Percentiles rank a stretch among this genome's conserved stretches.
Evolutionary conservation across 2,888 invertebrate species (phyloP).

Genomic region (Globia sparganii): DNA sequence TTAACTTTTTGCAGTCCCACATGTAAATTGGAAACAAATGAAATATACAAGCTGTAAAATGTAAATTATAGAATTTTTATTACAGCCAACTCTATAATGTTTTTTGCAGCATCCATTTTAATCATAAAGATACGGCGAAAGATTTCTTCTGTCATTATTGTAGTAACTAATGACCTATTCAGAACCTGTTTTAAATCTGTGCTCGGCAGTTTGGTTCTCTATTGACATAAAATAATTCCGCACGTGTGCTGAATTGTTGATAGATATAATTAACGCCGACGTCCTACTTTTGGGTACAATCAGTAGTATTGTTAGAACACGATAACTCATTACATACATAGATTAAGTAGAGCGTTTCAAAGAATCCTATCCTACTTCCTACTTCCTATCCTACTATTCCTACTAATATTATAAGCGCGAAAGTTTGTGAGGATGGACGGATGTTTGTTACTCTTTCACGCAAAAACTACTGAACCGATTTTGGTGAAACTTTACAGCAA

Average conservation of each 20-base stretch:
- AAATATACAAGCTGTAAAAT: slow-evolving; percentile 24
- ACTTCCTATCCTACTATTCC: no score
- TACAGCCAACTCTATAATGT: slow-evolving; percentile 11
- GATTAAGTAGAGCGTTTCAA: slow-evolving; percentile 25
- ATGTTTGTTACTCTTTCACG: no score
- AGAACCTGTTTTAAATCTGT: slow-evolving; percentile 67
- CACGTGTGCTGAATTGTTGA: slow-evolving; percentile 53
- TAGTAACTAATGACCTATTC: slow-evolving; percentile 69
- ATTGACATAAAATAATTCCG: slow-evolving; percentile 66
- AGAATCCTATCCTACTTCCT: no score
- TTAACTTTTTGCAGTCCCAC: slow-evolving; percentile 26
- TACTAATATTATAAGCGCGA: no score
- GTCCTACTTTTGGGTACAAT: slow-evolving; percentile 62
- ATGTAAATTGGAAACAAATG: slow-evolving; percentile 43
- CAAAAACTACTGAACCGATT: no score
- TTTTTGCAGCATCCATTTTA: slow-evolving; percentile 41
- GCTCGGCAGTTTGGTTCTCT: slow-evolving; percentile 64
- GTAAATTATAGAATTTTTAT: slow-evolving; percentile 41
- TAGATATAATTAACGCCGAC: slow-evolving; percentile 50
- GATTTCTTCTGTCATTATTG: slow-evolving; percentile 67
- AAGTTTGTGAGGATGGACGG: no score
- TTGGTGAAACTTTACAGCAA: no score
- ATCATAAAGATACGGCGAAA: slow-evolving; percentile 41
- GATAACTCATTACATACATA: slow-evolving; percentile 32
- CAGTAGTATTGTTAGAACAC: slow-evolving; percentile 44